Conservation (phyloP, 2,888 invertebrate species). For the Xestia sexstrigata region DNA sequence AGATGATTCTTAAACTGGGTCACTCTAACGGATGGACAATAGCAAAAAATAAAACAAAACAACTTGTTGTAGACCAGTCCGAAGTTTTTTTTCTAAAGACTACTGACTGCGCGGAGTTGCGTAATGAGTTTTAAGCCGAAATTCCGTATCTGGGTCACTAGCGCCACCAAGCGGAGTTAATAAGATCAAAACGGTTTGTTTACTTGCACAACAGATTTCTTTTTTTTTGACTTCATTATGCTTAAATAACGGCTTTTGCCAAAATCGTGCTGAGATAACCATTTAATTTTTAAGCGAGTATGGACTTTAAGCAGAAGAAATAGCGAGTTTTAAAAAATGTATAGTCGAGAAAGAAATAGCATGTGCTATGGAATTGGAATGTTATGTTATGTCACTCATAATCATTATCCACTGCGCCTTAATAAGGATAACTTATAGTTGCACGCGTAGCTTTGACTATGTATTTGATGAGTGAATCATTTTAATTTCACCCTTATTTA, state of each 20-base stretch:
- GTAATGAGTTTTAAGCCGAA: conserved; percentile 69
- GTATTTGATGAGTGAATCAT: neutral
- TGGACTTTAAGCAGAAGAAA: conserved; percentile 15
- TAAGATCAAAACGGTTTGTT: conserved; percentile 74
- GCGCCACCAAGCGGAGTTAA: conserved; percentile 64
- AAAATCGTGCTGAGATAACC: conserved; percentile 38
- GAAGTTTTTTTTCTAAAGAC: conserved; percentile 48
- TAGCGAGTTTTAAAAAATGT: conserved; percentile 7
- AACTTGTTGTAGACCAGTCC: conserved; percentile 16
- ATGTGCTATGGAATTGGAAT: conserved; percentile 26
- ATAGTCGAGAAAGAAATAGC: conserved; percentile 8
- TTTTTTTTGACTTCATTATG: conserved; percentile 59
- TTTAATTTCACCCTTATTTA: neutral
- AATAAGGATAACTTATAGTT: too few relatives aligned
- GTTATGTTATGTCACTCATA: neutral
- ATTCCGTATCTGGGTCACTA: conserved; percentile 72
- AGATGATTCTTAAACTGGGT: conserved; percentile 20
- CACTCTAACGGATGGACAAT: conserved; percentile 36
- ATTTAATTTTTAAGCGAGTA: conserved; percentile 12
- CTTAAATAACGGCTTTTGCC: conserved; percentile 63
- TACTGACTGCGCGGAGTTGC: conserved; percentile 64
- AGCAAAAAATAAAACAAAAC: conserved; percentile 35
- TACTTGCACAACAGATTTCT: conserved; percentile 74
- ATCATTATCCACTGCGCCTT: neutral
- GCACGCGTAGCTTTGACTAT: neutral